These are phyloP conservation scores for Struthio camelus DNA, from an alignment of 2,113 vertebrate species.

Conservation along the genomic window DNA sequence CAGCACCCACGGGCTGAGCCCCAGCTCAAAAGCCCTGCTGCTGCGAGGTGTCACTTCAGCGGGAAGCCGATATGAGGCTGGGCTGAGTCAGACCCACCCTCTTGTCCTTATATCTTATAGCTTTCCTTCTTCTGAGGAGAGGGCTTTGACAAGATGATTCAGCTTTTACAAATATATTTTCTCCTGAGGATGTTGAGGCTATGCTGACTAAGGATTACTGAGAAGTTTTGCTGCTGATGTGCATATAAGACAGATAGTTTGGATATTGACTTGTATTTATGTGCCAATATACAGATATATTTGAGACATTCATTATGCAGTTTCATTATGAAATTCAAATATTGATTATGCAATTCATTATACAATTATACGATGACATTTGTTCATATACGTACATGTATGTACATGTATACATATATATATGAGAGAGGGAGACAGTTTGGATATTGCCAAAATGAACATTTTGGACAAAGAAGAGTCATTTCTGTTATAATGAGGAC, in stretches of 20 bases:
- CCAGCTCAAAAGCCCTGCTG: too few relatives aligned
- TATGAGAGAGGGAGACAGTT: not conserved
- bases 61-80: not conserved
- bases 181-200: not conserved
- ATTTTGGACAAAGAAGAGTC: not conserved
- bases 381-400: not conserved
- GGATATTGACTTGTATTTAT: not conserved
- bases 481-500: not conserved
- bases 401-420: rapidly evolving
- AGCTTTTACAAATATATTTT: not conserved
- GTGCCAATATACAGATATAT: not conserved
- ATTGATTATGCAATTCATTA: not conserved
- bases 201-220: not conserved
- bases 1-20: too few relatives aligned
- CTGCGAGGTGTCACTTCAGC: not conserved
- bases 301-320: not conserved
- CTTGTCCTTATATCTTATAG: not conserved
- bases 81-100: not conserved
- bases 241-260: not conserved
- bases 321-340: slow-evolving; percentile 19
- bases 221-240: not conserved
- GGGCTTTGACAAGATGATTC: not conserved
- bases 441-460: not conserved
- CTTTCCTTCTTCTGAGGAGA: not conserved
- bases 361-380: not conserved